Percentiles rank a stretch among this genome's conserved stretches.
These are phyloP conservation scores for Lasioglossum zephyrum DNA, from an alignment of 2,888 invertebrate species.

Conservation along the genomic window DNA sequence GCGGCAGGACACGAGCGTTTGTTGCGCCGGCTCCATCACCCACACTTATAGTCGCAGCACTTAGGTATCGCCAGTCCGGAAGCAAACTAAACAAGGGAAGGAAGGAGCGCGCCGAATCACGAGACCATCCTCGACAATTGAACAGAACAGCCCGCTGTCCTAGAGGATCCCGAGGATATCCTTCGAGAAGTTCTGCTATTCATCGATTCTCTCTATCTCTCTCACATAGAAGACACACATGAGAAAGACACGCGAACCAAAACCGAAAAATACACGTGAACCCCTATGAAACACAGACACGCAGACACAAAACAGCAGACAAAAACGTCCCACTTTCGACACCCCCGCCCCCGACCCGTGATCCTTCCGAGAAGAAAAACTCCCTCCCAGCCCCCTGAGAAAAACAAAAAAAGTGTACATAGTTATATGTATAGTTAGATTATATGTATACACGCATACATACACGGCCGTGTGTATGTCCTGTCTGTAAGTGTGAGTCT, in stretches of 20 bases:
- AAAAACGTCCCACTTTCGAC: constrained; percentile 20
- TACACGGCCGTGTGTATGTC: constrained; percentile 58
- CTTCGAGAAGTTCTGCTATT: constrained; percentile 30
- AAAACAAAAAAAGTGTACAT: constrained; percentile 80
- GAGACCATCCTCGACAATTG: constrained; percentile 46
- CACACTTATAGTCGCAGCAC: constrained; percentile 68
- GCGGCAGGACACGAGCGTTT: constrained; percentile 60
- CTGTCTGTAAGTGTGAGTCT: constrained; percentile 54
- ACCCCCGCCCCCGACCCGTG: not conserved
- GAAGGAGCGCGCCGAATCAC: constrained; percentile 54
- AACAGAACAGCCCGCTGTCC: constrained; percentile 39
- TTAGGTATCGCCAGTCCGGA: constrained; percentile 63
- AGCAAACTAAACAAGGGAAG: constrained; percentile 43
- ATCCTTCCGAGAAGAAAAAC: constrained; percentile 29
- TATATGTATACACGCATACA: constrained; percentile 73
- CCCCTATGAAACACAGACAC: not conserved
- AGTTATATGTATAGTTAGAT: constrained; percentile 84
- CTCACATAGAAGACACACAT: constrained; percentile 15
- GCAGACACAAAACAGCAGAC: constrained; percentile 7
- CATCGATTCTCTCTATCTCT: constrained; percentile 25
- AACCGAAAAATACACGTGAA: not conserved
- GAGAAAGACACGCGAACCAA: constrained; percentile 2
- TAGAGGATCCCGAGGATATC: constrained; percentile 20
- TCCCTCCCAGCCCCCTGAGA: constrained; percentile 36
- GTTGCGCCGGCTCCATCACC: constrained; percentile 59